phyloP scores from a whole-genome alignment of 2,113 vertebrate genomes.

The Microtus pennsylvanicus region DNA sequence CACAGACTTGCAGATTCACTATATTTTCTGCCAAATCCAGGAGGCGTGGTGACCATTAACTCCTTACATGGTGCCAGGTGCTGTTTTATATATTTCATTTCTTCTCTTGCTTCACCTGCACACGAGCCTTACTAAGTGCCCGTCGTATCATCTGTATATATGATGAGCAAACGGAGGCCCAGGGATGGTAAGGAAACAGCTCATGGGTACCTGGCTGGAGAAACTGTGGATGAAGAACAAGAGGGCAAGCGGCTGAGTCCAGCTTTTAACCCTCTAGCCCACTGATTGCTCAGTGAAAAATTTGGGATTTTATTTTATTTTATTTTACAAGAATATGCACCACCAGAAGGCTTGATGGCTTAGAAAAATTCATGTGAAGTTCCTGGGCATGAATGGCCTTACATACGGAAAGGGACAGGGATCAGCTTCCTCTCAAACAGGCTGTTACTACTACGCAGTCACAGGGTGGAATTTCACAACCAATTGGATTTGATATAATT shows the following conservation, averaged over 20 bases:
- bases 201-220: not conserved
- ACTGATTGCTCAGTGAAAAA: not conserved
- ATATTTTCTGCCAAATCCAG: not conserved
- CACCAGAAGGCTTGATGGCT: not conserved
- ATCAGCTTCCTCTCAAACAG: not conserved
- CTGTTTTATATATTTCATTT: not conserved
- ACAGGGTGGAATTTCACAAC: not conserved
- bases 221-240: not conserved
- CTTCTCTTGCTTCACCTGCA: not conserved
- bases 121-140: not conserved
- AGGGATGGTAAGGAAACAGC: not conserved
- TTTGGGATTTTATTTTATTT: not conserved
- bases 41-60: not conserved
- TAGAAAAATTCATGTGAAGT: not conserved
- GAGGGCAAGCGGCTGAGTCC: not conserved
- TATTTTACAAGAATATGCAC: not conserved
- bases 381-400: not conserved
- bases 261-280: not conserved
- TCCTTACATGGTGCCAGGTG: not conserved
- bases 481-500: not conserved
- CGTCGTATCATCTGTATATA: not conserved
- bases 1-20: not conserved
- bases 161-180: not conserved
- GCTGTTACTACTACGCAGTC: not conserved
- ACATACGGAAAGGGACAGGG: not conserved